These are phyloP conservation scores for Callyntrura guangdongensis DNA, from an alignment of 2,888 invertebrate species.

Conservation along the genomic window DNA sequence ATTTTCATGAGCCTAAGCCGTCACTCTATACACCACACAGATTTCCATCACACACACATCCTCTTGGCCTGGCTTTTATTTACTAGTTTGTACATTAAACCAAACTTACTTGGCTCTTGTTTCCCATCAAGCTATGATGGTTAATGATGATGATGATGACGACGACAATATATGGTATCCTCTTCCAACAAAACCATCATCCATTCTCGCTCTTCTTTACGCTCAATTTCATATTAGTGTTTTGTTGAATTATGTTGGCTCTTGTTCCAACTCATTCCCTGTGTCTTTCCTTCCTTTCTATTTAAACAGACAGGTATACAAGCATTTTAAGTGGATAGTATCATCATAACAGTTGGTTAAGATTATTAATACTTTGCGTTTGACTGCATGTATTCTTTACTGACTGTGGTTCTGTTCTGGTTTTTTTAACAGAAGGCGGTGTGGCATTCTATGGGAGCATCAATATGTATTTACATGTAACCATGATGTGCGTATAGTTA, in stretches of 20 bases:
- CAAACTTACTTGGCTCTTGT: conserved; percentile 29
- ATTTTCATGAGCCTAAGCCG: conserved; percentile 59
- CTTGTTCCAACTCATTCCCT: neutral
- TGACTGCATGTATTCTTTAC: neutral
- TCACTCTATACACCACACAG: no score
- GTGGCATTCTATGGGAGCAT: neutral
- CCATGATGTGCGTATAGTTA: neutral
- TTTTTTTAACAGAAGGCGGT: neutral
- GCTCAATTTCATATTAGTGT: conserved; percentile 30
- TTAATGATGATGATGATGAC: neutral
- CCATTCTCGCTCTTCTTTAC: neutral
- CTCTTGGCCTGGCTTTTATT: neutral
- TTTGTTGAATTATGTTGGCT: neutral
- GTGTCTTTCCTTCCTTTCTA: neutral
- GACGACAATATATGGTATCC: neutral
- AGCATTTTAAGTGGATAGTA: neutral
- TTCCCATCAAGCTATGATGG: neutral
- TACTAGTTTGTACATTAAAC: conserved; percentile 22
- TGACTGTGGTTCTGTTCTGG: neutral
- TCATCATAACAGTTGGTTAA: neutral
- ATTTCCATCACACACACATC: neutral
- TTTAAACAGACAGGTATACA: neutral
- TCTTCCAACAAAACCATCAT: conserved; percentile 10
- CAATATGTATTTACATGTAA: neutral
- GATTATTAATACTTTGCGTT: neutral